Evolutionary conservation across 2,888 invertebrate genomes (phyloP), one percentile per base, ranked within the genome.

Genomic region (Eurytoma californica): DNA sequence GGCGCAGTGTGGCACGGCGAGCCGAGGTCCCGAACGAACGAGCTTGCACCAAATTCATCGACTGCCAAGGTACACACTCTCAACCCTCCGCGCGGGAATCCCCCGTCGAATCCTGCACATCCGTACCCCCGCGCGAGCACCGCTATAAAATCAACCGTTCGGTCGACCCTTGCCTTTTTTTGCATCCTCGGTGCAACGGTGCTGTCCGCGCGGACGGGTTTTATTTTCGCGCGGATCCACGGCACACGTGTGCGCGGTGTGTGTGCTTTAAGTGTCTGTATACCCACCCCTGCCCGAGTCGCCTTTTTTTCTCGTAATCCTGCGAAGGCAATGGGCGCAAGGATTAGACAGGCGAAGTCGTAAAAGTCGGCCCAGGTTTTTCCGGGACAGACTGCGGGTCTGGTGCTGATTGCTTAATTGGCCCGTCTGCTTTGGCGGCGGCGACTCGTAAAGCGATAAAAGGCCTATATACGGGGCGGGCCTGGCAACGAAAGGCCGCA

Each of bases 1-100:
- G 66, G 72, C 72, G 67, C 70, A 70, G 79, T 72, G 75, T 75
- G 72, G 75, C 79, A 76, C 72, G 67, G 67, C 72, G 79, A 79
- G 79, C 79, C 79, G 79, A 57, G 74, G 74, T 79, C 73, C 63
- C 66, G 70, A 60, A 60, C 49, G 39, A 30, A 69, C 39, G 66
- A 63, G 75, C 74, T 76, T 76, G 66, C 67, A 57, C 39, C 39
- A 39, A 39, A 39, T 7, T 7, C 60, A 69, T 39, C 69, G 65
- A 70, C 39, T 39, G 39, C 53, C n/a, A 65, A 69, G 69, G 67
- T 73, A 74, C 14, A 28, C 13, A 24, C 24, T 2, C 24, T 12
- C 60, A 30, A 20, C 57, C 9, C 57, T 20, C 2, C 24, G 24
- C 24, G 9, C 57, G 18, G 18, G 57, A 9, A 20, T n/a, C 18